Evolutionary conservation across 2,113 vertebrate species (phyloP).

Genomic region (Petrocephalus microphthalmus): DNA sequence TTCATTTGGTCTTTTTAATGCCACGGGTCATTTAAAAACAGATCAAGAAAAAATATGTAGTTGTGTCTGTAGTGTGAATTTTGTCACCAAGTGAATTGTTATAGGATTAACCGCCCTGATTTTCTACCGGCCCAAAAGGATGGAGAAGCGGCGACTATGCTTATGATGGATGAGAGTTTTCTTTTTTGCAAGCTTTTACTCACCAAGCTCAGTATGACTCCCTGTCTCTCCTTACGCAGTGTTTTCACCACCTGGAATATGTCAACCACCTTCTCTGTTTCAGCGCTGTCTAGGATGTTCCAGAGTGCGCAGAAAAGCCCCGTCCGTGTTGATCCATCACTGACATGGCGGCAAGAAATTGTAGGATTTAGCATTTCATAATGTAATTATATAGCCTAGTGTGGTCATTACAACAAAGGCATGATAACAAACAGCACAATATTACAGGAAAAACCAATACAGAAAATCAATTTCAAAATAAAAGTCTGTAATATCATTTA

Average conservation of each 20-base stretch:
- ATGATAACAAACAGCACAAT: background rate
- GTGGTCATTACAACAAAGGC: background rate
- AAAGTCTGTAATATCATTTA: too few species aligned
- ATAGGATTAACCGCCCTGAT: too few species aligned
- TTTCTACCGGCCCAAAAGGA: background rate
- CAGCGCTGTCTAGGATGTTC: constrained; percentile 81
- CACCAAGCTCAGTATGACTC: constrained; percentile 70
- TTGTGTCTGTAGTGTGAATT: too few species aligned
- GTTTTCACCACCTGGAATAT: constrained; percentile 84
- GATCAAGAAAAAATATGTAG: too few species aligned
- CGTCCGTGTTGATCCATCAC: constrained; percentile 77
- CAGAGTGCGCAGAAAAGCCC: constrained; percentile 85
- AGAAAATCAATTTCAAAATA: background rate
- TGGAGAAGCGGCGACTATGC: too few species aligned
- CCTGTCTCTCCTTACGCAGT: constrained; percentile 73
- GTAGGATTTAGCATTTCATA: background rate
- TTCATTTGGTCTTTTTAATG: too few species aligned
- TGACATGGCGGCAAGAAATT: constrained; percentile 41
- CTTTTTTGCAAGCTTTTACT: constrained; percentile 42
- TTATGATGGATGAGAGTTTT: too few species aligned
- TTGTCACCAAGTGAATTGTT: too few species aligned
- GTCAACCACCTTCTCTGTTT: constrained; percentile 79
- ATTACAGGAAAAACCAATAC: background rate
- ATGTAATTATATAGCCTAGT: background rate
- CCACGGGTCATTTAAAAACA: too few species aligned